Conservation (phyloP, 2,113 vertebrate species). For the Pseudopipra pipra region DNA sequence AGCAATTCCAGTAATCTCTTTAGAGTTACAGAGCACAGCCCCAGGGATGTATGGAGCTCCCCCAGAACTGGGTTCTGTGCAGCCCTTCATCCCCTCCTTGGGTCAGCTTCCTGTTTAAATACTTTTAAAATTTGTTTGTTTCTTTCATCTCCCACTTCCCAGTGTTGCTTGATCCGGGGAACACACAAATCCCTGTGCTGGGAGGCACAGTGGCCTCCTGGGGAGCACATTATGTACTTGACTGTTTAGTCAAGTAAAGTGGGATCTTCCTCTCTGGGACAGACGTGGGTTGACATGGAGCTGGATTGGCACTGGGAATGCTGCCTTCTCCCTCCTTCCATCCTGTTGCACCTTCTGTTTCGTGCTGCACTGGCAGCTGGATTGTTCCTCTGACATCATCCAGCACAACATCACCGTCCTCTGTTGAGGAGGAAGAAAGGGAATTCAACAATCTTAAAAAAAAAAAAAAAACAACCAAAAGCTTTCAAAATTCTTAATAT, state of each 20-base stretch:
- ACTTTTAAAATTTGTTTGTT: neutral
- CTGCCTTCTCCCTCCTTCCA: neutral
- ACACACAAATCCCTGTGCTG: neutral
- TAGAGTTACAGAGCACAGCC: neutral
- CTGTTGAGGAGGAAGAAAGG: neutral
- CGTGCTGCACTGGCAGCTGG: neutral
- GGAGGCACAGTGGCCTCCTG: neutral
- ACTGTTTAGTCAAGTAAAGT: neutral
- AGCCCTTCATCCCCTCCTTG: neutral
- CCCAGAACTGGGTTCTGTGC: neutral
- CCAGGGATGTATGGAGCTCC: neutral
- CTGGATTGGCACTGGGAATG: neutral
- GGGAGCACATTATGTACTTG: neutral
- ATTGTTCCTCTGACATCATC: neutral
- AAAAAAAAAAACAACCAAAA: neutral
- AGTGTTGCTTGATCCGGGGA: neutral
- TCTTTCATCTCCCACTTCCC: neutral
- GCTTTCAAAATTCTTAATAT: neutral
- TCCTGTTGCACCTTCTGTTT: neutral
- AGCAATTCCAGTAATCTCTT: neutral
- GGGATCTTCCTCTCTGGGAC: neutral
- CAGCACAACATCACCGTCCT: neutral
- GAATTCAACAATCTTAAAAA: neutral
- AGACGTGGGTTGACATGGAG: neutral
- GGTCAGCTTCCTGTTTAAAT: neutral